A percentile compares a stretch with the other conserved stretches of the same genome.
Conservation (phyloP, 2,797 vertebrate species). For the Glyptemys insculpta region DNA sequence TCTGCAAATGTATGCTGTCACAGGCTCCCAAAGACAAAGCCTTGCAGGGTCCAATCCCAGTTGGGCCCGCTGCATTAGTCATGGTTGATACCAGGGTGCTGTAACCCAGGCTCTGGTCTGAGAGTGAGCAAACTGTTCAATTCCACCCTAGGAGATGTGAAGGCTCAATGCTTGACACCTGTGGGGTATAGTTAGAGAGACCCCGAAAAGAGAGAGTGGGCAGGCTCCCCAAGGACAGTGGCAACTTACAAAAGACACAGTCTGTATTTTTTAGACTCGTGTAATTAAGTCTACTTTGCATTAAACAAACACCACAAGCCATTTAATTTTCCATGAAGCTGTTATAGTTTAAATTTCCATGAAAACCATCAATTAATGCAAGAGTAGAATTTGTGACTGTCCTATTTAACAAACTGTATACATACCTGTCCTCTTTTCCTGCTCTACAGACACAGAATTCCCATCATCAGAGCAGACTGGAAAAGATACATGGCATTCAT, state of each 20-base stretch:
- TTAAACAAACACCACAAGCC: background rate
- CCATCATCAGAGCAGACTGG: background rate
- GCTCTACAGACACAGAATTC: background rate
- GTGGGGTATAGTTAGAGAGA: background rate
- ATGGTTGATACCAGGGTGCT: background rate
- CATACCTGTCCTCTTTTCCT: background rate
- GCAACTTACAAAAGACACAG: background rate
- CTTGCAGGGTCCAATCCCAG: background rate
- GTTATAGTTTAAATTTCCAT: background rate
- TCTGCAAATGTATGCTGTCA: background rate
- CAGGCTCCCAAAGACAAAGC: background rate
- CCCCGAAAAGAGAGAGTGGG: background rate
- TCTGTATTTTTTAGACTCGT: background rate
- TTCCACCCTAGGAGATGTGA: background rate
- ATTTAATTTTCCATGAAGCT: background rate
- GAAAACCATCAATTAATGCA: background rate
- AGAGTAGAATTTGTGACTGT: background rate
- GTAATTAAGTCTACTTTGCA: background rate
- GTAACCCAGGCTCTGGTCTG: background rate
- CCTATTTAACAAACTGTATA: rapidly evolving
- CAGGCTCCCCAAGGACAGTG: background rate
- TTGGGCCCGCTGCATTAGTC: background rate
- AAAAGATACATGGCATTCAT: background rate
- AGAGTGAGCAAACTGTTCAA: background rate
- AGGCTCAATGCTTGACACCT: background rate